Evolutionary conservation across 2,797 vertebrate species (phyloP).

Genomic region (Bucorvus abyssinicus): DNA sequence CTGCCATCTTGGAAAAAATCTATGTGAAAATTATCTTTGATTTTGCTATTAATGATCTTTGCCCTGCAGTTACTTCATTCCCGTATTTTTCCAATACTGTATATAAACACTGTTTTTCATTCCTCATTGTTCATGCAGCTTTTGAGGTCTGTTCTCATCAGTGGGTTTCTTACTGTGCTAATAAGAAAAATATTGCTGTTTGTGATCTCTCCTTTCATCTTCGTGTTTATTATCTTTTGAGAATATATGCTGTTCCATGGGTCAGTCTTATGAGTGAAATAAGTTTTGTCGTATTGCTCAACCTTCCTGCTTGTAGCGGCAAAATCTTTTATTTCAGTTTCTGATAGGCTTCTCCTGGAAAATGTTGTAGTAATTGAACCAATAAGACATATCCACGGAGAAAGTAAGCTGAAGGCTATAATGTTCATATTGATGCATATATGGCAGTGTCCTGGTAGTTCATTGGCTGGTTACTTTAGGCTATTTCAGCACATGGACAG

Average conservation of each 20-base stretch:
- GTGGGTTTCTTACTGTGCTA: neutral
- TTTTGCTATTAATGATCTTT: conserved; percentile 8
- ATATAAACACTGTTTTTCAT: conserved; percentile 9
- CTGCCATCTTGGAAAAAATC: conserved; percentile 18
- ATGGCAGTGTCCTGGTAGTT: neutral
- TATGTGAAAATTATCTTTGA: conserved; percentile 22
- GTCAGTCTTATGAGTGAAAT: neutral
- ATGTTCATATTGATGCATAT: neutral
- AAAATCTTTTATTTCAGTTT: neutral
- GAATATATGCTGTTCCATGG: neutral
- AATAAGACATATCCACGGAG: neutral
- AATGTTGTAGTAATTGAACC: neutral
- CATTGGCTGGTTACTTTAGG: neutral
- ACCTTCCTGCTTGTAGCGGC: neutral
- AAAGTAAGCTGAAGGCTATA: neutral
- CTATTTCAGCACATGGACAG: neutral
- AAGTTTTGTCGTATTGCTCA: neutral
- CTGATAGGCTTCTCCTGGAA: neutral
- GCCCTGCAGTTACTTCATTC: neutral
- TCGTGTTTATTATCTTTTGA: conserved; percentile 26
- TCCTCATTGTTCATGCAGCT: conserved; percentile 18
- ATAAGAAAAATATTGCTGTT: conserved; percentile 35
- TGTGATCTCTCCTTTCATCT: conserved; percentile 39
- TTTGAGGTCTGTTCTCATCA: conserved; percentile 31
- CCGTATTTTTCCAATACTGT: conserved; percentile 16